A percentile compares a stretch with the other conserved stretches of the same genome.
phyloP scores from a whole-genome alignment of 2,888 invertebrate genomes.

The Laspeyria flexula region DNA sequence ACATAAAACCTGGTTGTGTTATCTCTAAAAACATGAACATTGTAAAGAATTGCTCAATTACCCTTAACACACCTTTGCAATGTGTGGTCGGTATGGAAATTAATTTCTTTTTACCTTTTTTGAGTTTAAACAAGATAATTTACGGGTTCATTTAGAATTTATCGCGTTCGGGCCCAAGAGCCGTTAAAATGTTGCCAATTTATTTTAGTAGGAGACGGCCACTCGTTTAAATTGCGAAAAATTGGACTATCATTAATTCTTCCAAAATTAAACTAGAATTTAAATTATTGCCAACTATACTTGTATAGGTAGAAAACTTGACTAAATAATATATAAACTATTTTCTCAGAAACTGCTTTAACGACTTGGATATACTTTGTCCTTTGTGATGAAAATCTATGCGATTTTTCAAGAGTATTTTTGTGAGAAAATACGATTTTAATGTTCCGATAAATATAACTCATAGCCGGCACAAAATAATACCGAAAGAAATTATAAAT shows the following conservation, averaged over 20 bases:
- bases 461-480: too few species aligned
- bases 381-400: too few species aligned
- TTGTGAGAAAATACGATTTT: too few species aligned
- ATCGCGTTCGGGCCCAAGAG: conserved; percentile 54
- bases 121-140: conserved; percentile 68
- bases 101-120: conserved; percentile 66
- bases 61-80: conserved; percentile 52
- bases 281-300: conserved; percentile 2
- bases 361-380: too few species aligned
- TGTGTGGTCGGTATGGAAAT: conserved; percentile 59
- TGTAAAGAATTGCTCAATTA: conserved; percentile 65
- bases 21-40: conserved; percentile 35
- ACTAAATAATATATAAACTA: too few species aligned
- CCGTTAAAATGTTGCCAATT: conserved; percentile 48
- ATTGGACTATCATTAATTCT: conserved; percentile 31
- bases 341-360: too few species aligned
- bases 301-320: too few species aligned
- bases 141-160: conserved; percentile 67
- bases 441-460: too few species aligned
- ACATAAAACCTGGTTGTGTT: conserved; percentile 19
- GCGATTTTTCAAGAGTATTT: too few species aligned
- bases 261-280: conserved; percentile 34
- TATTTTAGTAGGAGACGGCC: conserved; percentile 35
- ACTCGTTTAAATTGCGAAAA: conserved; percentile 41
- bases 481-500: neutral